Evolutionary conservation across 2,888 invertebrate genomes (phyloP).

Genomic region (Agrypnus murinus): DNA sequence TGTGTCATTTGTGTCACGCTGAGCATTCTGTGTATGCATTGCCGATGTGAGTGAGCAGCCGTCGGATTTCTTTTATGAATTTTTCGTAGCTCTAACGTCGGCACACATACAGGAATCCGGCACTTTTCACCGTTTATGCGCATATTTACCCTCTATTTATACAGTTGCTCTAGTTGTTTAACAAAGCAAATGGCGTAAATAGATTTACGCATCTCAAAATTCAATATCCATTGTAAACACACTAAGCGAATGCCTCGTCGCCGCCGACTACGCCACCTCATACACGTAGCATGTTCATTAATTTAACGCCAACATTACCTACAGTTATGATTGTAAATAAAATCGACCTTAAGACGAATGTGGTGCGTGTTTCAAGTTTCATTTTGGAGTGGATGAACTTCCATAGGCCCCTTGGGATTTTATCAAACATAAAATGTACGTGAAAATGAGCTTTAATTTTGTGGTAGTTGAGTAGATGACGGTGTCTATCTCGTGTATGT

Average conservation of each 20-base stretch:
- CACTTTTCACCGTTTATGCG: conserved; percentile 31
- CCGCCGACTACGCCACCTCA: no score
- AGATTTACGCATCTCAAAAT: conserved; percentile 45
- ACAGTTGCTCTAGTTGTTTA: conserved; percentile 37
- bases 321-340: conserved; percentile 33
- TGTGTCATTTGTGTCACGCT: conserved; percentile 46
- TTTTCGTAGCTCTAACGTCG: conserved; percentile 34
- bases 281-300: conserved; percentile 44
- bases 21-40: conserved; percentile 43
- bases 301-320: conserved; percentile 45
- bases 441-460: conserved; percentile 53
- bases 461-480: conserved; percentile 42
- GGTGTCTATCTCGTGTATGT: background rate
- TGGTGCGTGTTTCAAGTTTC: background rate
- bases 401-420: background rate
- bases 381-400: conserved; percentile 17
- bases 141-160: conserved; percentile 41
- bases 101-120: conserved; percentile 23
- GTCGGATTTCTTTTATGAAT: conserved; percentile 40
- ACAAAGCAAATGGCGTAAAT: conserved; percentile 43
- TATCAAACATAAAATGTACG: conserved; percentile 46
- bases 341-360: conserved; percentile 32
- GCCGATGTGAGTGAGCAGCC: conserved; percentile 35
- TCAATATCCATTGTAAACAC: conserved; percentile 50
- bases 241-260: conserved; percentile 9